Conservation (phyloP, 1,140 invertebrate species). For the Chironomus striatipennis region DNA sequence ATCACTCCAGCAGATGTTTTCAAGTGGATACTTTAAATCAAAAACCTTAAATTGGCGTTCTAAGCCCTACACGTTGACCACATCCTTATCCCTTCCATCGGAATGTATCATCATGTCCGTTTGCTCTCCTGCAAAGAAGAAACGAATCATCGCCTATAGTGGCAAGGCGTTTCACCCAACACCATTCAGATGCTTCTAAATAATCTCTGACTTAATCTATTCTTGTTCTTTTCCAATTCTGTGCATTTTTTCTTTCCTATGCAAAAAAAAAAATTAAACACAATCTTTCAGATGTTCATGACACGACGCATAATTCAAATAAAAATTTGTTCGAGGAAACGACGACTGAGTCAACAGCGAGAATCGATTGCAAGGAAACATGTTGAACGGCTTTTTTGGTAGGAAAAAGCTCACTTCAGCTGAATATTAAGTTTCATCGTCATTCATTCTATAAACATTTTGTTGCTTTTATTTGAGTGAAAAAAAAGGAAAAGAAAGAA, state of each 20-base stretch:
- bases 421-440: not conserved
- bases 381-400: slow-evolving; percentile 13
- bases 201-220: not conserved
- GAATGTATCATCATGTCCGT: slow-evolving; percentile 39
- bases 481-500: not conserved
- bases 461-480: no score
- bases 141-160: not conserved
- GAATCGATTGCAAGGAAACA: not conserved
- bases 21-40: not conserved
- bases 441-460: no score
- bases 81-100: slow-evolving; percentile 39
- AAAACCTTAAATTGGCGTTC: slow-evolving; percentile 13
- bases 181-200: slow-evolving; percentile 38
- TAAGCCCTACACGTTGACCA: slow-evolving; percentile 36
- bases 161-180: slow-evolving; percentile 37
- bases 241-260: not conserved
- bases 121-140: slow-evolving; percentile 27
- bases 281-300: not conserved
- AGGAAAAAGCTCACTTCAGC: slow-evolving; percentile 18
- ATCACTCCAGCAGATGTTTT: not conserved
- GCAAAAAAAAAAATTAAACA: not conserved
- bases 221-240: not conserved
- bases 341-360: not conserved
- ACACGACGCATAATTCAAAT: not conserved
- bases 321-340: not conserved